Evolutionary conservation across 2,113 vertebrate species (phyloP).

Genomic region (Corythaeola cristata): DNA sequence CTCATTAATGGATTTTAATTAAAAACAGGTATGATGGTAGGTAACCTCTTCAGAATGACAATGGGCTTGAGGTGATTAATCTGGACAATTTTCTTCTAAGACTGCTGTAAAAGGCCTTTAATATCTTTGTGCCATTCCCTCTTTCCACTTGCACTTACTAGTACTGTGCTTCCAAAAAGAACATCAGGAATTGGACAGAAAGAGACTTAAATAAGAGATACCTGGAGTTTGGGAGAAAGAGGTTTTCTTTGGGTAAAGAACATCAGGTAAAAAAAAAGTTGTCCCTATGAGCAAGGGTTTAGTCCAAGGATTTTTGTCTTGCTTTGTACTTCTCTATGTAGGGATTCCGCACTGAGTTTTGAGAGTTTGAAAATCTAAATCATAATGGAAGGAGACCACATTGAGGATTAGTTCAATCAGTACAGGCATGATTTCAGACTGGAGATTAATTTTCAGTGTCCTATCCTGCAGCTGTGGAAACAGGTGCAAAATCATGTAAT

Average conservation of each 20-base stretch:
- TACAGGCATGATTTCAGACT: neutral
- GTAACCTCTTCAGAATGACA: neutral
- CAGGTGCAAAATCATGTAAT: neutral
- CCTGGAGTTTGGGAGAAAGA: neutral
- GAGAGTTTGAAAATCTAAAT: neutral
- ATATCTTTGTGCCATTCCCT: neutral
- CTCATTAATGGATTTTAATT: slow-evolving; percentile 20
- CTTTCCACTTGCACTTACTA: neutral
- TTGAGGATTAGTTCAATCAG: neutral
- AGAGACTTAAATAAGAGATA: neutral
- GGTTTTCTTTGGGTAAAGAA: neutral
- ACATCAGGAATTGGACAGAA: neutral
- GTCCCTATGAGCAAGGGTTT: neutral
- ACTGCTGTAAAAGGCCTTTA: neutral
- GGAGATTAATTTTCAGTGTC: neutral
- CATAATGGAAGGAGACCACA: neutral
- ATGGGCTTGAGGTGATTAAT: neutral
- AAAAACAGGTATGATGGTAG: neutral
- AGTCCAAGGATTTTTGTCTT: neutral
- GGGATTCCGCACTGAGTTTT: neutral
- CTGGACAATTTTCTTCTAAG: neutral
- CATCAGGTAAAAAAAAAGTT: neutral
- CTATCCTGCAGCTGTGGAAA: neutral
- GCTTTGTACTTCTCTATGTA: neutral
- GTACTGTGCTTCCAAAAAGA: neutral